phyloP scores from a whole-genome alignment of 1,140 invertebrate species.

The Bombus waltoni region DNA sequence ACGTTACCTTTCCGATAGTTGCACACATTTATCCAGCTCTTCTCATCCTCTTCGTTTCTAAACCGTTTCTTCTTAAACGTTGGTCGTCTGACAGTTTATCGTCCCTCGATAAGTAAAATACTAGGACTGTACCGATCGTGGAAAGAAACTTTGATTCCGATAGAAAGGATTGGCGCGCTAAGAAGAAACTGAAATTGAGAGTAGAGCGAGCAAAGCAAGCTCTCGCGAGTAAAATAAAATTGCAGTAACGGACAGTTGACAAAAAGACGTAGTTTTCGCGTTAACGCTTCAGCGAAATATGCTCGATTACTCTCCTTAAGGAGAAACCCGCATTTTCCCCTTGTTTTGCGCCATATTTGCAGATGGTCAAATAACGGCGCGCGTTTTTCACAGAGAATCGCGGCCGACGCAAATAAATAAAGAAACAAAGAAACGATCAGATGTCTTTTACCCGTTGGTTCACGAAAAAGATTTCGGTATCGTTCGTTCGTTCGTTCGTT shows the following conservation, averaged over 20 bases:
- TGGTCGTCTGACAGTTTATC: too few species aligned
- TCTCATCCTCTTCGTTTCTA: not conserved
- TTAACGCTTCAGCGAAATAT: not conserved
- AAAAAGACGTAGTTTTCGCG: not conserved
- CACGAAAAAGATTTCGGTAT: conserved; percentile 42
- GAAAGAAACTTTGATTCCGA: too few species aligned
- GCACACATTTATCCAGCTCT: too few species aligned
- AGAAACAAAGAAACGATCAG: conserved; percentile 4
- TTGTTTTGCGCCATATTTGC: not conserved
- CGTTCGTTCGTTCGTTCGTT: not conserved
- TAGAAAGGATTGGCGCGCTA: rapidly evolving
- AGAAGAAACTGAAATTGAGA: too few species aligned
- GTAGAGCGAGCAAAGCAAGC: too few species aligned
- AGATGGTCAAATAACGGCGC: not conserved
- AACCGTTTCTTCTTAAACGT: not conserved
- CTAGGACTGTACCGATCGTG: too few species aligned
- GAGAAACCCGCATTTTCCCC: not conserved
- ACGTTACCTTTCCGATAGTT: not conserved
- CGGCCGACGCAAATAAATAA: too few species aligned
- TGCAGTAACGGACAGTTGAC: rapidly evolving
- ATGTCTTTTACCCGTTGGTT: not conserved
- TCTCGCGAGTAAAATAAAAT: not conserved
- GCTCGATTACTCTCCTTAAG: not conserved
- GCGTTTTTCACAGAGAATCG: not conserved
- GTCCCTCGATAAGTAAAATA: too few species aligned